Evolutionary conservation across 2,888 invertebrate genomes (phyloP), one percentile per base, ranked within the genome.

Genomic region (Magallana nippona): DNA sequence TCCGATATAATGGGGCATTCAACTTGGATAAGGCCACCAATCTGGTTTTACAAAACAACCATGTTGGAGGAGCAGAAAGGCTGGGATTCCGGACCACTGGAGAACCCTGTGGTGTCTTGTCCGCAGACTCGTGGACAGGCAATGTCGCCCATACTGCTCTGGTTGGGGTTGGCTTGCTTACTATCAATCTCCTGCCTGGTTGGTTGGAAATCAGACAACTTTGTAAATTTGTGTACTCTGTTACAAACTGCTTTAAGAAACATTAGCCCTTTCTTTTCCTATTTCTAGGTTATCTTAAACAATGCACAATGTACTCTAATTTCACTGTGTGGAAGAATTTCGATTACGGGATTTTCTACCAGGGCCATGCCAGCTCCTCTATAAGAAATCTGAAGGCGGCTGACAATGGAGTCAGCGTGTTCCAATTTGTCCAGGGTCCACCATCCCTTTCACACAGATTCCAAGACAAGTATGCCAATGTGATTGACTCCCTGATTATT

Each of bases 331-430:
- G 90, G 89, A 92, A 91, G 83, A 88, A 84, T 79, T 86, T 84
- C 19, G 91, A 93, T 80, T 92, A 85, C 86, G 93, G 93, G 1
- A 77, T 93, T 8, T 94, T 92, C 80, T 87, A 89, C 71, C 86
- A 89, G 17, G 83, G 84, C 56, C 2, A 1, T 0, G 32, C 60
- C 1, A 85, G 80, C 44, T 82, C 90, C 13, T 82, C 88, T 11
- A 27, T 79, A 10, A 82, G 81, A 2, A 84, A 87, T 15, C 63
- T 88, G 17, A 86, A 87, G 11, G 80, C 89, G 0, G 87, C 89
- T 13, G 92, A 93, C 60, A 91, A 91, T 84, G 83, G 82, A 1
- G 86, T 92, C 1, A 89, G 91, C 10, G 78, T 91, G 17, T 89
- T 89, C 81, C 86, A 89, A 0, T 84, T 91, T 60, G 89, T 93